Conservation (phyloP, 2,113 vertebrate genomes). For the Trachemys scripta region DNA sequence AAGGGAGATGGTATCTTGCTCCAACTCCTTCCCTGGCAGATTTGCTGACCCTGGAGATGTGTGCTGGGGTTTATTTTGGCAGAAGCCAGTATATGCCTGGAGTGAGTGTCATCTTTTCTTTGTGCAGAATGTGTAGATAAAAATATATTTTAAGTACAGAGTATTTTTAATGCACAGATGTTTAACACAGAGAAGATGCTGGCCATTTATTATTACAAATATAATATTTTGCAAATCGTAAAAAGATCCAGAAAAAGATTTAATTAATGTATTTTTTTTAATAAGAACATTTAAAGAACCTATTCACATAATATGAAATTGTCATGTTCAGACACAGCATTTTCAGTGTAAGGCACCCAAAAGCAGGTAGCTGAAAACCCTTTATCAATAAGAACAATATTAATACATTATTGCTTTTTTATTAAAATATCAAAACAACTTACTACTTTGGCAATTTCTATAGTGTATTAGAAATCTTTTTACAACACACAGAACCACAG, state of each 20-base stretch:
- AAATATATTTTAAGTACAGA: neutral
- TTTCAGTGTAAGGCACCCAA: neutral
- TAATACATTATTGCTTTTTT: neutral
- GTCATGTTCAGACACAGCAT: neutral
- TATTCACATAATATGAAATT: neutral
- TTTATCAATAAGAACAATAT: neutral
- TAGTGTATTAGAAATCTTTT: conserved; percentile 40
- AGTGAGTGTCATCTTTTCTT: neutral
- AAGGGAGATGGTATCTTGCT: neutral
- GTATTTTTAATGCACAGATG: neutral
- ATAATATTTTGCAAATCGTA: neutral
- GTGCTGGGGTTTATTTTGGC: neutral
- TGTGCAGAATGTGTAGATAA: neutral
- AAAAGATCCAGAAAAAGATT: neutral
- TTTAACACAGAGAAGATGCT: neutral
- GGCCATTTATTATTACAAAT: neutral
- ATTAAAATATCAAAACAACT: neutral
- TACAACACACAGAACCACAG: conserved; percentile 28
- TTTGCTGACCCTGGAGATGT: neutral
- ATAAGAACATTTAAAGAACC: neutral
- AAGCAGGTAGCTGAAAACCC: neutral
- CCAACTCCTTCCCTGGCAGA: neutral
- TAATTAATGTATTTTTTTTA: neutral
- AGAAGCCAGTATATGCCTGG: neutral
- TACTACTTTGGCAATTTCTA: conserved; percentile 17